Percentiles rank a stretch among this genome's conserved stretches.
phyloP scores from a whole-genome alignment of 1,140 invertebrate species.

The Calephelis virginiensis region DNA sequence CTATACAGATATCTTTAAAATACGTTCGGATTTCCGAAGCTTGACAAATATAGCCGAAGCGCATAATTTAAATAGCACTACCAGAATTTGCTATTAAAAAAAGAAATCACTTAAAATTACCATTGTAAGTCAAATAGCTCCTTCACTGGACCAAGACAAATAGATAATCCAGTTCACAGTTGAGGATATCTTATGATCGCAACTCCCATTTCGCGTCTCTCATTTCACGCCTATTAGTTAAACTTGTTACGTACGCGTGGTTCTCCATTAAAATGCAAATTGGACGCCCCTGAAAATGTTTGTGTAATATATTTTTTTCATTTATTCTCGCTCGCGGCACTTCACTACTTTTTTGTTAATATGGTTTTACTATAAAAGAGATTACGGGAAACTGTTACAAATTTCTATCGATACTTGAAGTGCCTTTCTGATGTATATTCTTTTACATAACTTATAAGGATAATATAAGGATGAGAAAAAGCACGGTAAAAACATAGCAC shows the following conservation, averaged over 20 bases:
- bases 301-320: slow-evolving; percentile 61
- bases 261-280: slow-evolving; percentile 75
- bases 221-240: slow-evolving; percentile 73
- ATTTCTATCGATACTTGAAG: neutral
- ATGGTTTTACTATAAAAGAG: slow-evolving; percentile 11
- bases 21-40: no score
- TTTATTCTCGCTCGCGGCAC: slow-evolving; percentile 42
- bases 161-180: slow-evolving; percentile 22
- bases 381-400: neutral
- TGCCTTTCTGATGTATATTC: no score
- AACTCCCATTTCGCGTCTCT: slow-evolving; percentile 40
- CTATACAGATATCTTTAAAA: no score
- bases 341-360: slow-evolving; percentile 16
- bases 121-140: no score
- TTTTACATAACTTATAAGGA: no score
- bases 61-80: no score
- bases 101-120: no score
- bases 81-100: no score
- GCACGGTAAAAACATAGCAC: no score
- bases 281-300: slow-evolving; percentile 67
- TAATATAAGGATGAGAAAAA: no score
- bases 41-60: no score
- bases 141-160: slow-evolving; percentile 17
- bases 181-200: slow-evolving; percentile 26
- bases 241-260: slow-evolving; percentile 72